Conservation (phyloP, 2,113 vertebrate genomes). For the Phalacrocorax aristotelis region DNA sequence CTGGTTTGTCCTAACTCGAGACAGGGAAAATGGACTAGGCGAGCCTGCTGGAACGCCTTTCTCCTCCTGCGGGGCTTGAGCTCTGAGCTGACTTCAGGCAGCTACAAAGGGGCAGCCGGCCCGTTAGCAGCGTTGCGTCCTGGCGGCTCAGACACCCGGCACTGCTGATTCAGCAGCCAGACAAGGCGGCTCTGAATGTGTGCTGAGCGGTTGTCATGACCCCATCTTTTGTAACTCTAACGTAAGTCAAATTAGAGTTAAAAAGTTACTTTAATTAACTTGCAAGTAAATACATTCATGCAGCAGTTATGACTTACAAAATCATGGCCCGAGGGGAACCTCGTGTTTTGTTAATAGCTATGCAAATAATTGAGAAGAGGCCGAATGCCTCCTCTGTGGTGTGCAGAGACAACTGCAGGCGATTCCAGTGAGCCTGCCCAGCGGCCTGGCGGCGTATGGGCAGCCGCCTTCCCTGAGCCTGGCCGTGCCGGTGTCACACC, state of each 20-base stretch:
- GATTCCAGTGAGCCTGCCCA: not conserved
- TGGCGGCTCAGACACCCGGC: fast-evolving
- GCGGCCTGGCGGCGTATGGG: not conserved
- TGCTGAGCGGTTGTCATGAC: not conserved
- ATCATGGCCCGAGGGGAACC: not conserved
- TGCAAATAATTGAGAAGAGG: not conserved
- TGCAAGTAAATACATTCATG: not conserved
- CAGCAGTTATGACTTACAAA: not conserved
- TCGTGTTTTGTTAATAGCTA: not conserved
- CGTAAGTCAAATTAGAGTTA: not conserved
- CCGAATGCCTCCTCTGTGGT: fast-evolving
- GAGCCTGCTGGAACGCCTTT: not conserved
- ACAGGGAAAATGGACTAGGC: not conserved
- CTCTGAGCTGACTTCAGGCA: not conserved
- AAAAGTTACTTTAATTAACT: not conserved
- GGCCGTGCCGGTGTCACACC: not conserved
- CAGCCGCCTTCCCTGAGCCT: not conserved
- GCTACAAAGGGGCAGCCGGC: not conserved
- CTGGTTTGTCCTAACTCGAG: not conserved
- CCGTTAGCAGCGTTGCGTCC: not conserved
- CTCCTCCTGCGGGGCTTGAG: not conserved
- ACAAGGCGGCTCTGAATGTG: not conserved
- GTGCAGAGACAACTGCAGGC: not conserved
- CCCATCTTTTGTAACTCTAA: not conserved
- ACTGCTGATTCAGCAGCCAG: not conserved